A percentile compares a stretch with the other conserved stretches of the same genome.
These are phyloP conservation scores for Dasyornis broadbenti DNA, from an alignment of 2,113 vertebrate genomes.

Conservation along the genomic window DNA sequence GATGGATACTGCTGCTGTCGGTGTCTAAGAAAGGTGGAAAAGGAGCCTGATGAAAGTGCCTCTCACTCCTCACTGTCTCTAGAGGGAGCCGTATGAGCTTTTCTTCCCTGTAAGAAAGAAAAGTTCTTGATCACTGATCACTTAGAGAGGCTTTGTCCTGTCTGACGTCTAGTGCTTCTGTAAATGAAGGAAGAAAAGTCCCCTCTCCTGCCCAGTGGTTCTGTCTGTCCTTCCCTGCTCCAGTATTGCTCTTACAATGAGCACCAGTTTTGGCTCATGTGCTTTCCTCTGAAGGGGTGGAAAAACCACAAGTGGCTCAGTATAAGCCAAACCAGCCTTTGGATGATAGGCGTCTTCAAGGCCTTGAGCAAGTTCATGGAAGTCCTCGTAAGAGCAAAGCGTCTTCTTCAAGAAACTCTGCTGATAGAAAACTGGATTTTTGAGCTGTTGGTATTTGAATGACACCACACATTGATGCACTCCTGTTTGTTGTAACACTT, in stretches of 20 bases:
- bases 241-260: neutral
- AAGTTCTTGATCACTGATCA: neutral
- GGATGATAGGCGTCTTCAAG: neutral
- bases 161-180: neutral
- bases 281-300: neutral
- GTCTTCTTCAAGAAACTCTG: neutral
- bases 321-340: neutral
- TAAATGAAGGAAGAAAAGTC: neutral
- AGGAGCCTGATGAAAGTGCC: neutral
- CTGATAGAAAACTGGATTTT: neutral
- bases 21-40: neutral
- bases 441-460: neutral
- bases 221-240: neutral
- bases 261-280: neutral
- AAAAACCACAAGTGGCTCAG: neutral
- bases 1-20: neutral
- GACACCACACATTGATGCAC: neutral
- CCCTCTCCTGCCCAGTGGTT: neutral
- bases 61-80: neutral
- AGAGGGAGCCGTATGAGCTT: neutral
- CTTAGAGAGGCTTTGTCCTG: neutral
- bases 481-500: neutral
- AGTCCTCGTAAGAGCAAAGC: neutral
- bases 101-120: neutral
- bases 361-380: neutral